These are phyloP conservation scores for Nephrocerus scutellatus DNA, from an alignment of 2,888 invertebrate species.

Conservation along the genomic window DNA sequence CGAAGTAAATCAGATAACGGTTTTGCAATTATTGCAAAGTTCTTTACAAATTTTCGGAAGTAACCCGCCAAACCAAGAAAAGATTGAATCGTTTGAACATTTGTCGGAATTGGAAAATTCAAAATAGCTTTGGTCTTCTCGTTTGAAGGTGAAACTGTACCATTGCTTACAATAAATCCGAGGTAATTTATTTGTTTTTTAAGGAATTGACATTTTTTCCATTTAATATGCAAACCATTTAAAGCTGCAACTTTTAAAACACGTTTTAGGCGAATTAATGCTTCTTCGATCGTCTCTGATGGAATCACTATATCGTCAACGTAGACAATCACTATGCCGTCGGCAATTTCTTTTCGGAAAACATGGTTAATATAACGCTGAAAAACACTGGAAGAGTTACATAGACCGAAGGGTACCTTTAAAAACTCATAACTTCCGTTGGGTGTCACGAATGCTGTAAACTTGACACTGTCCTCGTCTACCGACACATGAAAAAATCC, in stretches of 20 bases:
- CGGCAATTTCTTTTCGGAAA: not conserved
- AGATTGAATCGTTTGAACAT: too few species aligned
- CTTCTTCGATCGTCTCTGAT: not conserved
- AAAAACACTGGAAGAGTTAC: slow-evolving; percentile 4
- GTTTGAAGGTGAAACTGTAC: slow-evolving; percentile 2
- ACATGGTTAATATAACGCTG: not conserved
- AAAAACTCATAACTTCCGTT: slow-evolving; percentile 2
- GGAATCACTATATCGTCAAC: slow-evolving; percentile 8
- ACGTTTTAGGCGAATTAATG: not conserved
- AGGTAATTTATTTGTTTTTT: slow-evolving; percentile 2
- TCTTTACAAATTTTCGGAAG: too few species aligned
- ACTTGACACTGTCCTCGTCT: not conserved
- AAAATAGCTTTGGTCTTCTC: too few species aligned
- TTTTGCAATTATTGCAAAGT: too few species aligned
- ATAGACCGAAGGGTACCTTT: slow-evolving; percentile 1
- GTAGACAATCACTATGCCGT: not conserved
- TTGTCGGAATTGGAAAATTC: too few species aligned
- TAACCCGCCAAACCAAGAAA: too few species aligned
- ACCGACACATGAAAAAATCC: slow-evolving; percentile 5
- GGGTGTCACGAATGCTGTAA: not conserved
- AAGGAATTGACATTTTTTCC: slow-evolving; percentile 2
- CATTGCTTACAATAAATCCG: slow-evolving; percentile 1
- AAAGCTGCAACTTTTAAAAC: not conserved
- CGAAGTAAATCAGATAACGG: too few species aligned
- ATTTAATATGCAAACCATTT: slow-evolving; percentile 1